Evolutionary conservation across 2,113 vertebrate species (phyloP).

Genomic region (Xerus inauris): DNA sequence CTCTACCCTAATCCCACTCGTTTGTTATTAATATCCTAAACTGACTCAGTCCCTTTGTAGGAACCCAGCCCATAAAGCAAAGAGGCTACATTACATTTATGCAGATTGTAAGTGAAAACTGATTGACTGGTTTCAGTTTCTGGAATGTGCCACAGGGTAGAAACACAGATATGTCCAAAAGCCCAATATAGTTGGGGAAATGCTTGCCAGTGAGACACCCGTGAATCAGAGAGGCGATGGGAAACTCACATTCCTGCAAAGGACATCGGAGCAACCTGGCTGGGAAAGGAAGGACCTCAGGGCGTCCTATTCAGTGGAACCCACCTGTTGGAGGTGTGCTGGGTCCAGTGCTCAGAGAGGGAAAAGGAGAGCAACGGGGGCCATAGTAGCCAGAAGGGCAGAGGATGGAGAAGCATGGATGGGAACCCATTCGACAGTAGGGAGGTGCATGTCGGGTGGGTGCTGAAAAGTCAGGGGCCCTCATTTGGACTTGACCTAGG

Average conservation of each 20-base stretch:
- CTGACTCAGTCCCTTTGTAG: neutral
- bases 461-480: neutral
- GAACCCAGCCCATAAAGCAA: neutral
- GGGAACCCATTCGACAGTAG: accelerated
- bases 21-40: neutral
- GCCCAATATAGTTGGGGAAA: neutral
- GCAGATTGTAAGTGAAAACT: neutral
- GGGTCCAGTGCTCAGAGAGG: neutral
- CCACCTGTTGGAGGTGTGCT: too few species aligned
- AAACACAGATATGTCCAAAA: neutral
- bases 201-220: neutral
- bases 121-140: neutral
- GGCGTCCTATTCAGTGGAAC: neutral
- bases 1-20: accelerated
- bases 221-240: accelerated
- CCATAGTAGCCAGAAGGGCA: neutral
- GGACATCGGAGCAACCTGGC: neutral
- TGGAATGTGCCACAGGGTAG: neutral
- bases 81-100: neutral
- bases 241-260: accelerated
- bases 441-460: accelerated
- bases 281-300: neutral
- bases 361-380: neutral
- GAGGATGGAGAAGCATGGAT: neutral
- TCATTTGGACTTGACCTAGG: neutral